Base-by-base conservation (phyloP, 2,797 vertebrate species). In the Etheostoma perlongum region DNA sequence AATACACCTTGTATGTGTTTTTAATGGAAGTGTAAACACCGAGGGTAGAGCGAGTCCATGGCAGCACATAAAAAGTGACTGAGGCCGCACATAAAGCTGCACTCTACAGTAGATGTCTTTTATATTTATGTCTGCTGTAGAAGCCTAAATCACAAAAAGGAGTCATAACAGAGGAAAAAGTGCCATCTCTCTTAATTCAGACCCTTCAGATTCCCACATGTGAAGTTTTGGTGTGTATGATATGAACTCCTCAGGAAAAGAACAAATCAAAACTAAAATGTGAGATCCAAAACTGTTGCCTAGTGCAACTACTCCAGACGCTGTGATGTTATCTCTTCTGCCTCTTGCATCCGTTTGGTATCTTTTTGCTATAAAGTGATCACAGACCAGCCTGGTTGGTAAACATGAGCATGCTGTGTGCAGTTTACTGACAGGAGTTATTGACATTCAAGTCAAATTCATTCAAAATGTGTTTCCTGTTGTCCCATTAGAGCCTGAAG, bases 321-420 rank as follows among this genome's bases (percentile, higher is more conserved):
- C 21, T 60, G 51, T 67, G 33, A 52, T 68, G 62, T 64, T 72
- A 33, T 65, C 49, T 79, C 69, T 21, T 72, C 61, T 71, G 65
- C 66, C 69, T 77, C 55, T 19, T 46, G 44, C 48, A 13, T 69
- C 71, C 19, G 5, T 79, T 71, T 55, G 51, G 72, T 71, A 51
- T 78, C 30, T 72, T 79, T 8, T 76, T 27, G 48, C 48, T 58
- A 60, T 65, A 51, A 86, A 61, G 46, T 72, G 78, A 80, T 79
- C 76, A 77, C 47, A 79, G 59, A 78, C 4, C 23, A 62, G 61
- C 77, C 61, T 73, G 59, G 44, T 33, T 67, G 59, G 64, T 74
- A 77, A 86, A 83, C 75, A 81, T 4, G 8, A 58, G 30, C 76
- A 61, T 30, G 19, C 67, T 71, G 72, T 61, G 57, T 74, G 57